These are phyloP conservation scores for Drosophila sucinea DNA, from an alignment of 1,140 invertebrate species.

Conservation along the genomic window DNA sequence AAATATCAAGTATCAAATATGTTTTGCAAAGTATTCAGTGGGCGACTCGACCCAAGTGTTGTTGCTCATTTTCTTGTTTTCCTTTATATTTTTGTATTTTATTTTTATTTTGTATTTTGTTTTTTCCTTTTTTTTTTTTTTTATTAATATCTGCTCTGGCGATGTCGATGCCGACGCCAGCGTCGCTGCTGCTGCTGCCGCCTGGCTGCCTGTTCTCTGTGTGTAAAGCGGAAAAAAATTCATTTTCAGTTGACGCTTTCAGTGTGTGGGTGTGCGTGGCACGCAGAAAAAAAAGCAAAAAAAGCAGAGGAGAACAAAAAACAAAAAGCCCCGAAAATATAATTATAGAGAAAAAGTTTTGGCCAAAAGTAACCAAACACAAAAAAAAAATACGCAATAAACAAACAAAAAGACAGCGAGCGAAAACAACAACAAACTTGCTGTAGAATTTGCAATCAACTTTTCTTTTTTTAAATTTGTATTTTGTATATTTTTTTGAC, in stretches of 20 bases:
- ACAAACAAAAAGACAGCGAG: slow-evolving; percentile 45
- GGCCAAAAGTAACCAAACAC: slow-evolving; percentile 40
- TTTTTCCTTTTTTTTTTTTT: slow-evolving; percentile 60
- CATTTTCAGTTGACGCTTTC: slow-evolving; percentile 77
- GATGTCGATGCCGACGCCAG: slow-evolving; percentile 52
- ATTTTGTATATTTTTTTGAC: slow-evolving; percentile 10
- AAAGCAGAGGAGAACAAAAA: slow-evolving; percentile 23
- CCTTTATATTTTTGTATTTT: slow-evolving; percentile 67
- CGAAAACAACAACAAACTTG: slow-evolving; percentile 31
- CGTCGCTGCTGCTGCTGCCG: slow-evolving; percentile 29
- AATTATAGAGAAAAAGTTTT: slow-evolving; percentile 36
- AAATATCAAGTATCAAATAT: not conserved
- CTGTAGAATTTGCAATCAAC: slow-evolving; percentile 61
- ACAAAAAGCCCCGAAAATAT: slow-evolving; percentile 29
- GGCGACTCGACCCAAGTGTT: slow-evolving; percentile 28
- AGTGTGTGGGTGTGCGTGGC: slow-evolving; percentile 68
- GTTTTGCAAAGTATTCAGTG: slow-evolving; percentile 45
- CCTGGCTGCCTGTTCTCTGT: slow-evolving; percentile 67
- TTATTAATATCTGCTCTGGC: slow-evolving; percentile 73
- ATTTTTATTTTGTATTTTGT: slow-evolving; percentile 41
- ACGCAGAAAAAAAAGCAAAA: slow-evolving; percentile 55
- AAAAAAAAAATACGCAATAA: slow-evolving; percentile 46
- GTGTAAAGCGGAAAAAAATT: slow-evolving; percentile 70
- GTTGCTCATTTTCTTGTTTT: slow-evolving; percentile 64
- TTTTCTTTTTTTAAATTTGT: slow-evolving; percentile 32